A percentile compares a stretch with the other conserved stretches of the same genome.
phyloP scores from a whole-genome alignment of 2,888 invertebrate genomes.

The Metopia argyrocephala region DNA sequence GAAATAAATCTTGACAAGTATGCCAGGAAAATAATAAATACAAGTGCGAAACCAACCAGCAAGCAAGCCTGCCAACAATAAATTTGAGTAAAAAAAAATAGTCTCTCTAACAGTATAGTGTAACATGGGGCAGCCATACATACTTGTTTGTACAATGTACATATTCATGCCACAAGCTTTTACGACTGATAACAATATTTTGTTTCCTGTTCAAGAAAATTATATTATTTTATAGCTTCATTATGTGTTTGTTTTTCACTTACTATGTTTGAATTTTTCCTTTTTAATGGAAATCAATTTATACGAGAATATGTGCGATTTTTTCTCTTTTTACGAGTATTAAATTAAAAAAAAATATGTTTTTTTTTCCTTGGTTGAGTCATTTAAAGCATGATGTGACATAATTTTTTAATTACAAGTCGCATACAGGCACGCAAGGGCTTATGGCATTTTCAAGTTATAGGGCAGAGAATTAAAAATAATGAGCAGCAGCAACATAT shows the following conservation, averaged over 20 bases:
- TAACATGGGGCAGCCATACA: no score
- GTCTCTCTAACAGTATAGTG: no score
- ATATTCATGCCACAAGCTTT: not conserved
- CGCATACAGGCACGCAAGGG: not conserved
- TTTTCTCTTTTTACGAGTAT: not conserved
- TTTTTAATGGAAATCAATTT: conserved; percentile 4
- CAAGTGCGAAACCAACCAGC: conserved; percentile 62
- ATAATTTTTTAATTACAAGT: conserved; percentile 31
- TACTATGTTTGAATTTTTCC: not conserved
- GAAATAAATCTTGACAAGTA: conserved; percentile 63
- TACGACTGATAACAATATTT: conserved; percentile 55
- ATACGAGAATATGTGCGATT: not conserved
- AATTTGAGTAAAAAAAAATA: conserved; percentile 19
- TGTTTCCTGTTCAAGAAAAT: conserved; percentile 28
- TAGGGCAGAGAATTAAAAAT: not conserved
- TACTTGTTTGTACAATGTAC: no score
- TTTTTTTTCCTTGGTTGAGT: not conserved
- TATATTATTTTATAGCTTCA: conserved; percentile 26
- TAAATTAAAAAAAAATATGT: no score
- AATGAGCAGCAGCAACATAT: no score
- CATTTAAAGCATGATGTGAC: conserved; percentile 16
- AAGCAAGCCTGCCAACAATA: conserved; percentile 48
- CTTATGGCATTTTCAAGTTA: not conserved
- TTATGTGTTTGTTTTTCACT: not conserved
- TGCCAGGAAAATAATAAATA: conserved; percentile 62